Base-by-base conservation (phyloP, 2,113 vertebrate genomes). In the Aplodontia rufa region DNA sequence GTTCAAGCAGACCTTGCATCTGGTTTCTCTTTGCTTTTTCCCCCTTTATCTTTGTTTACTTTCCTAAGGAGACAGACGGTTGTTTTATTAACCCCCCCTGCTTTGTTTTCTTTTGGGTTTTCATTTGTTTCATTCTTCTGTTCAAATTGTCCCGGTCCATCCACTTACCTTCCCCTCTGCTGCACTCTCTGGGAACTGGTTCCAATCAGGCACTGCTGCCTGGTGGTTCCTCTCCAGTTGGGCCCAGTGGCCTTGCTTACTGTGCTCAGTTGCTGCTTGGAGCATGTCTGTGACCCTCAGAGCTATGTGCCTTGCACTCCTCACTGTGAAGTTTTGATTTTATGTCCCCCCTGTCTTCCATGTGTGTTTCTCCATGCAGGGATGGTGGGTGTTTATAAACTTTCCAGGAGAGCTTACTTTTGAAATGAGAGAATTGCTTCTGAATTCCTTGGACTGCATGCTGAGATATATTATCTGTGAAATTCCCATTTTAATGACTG, bases 1-100 rank as follows among this genome's bases (percentile, higher is more conserved):
- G 16, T 80, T 51, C 35, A 84, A 84, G 96, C 97, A 95, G 87
- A 40, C 1, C 93, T 71, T 94, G 97, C 97, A 97, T 98, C 97
- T 98, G 98, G 93, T 98, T 98, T 97, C 96, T 95, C 71, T 98
- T 98, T 97, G 81, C 89, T 49, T 95, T 66, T 87, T 96, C 76
- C 90, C 84, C 62, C 91, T 94, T 94, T 93, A 93, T 91, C 86
- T 96, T 17, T 97, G 97, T 98, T 98, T 98, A 97, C 96, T 97
- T 98, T 98, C 97, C 81, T 28, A 90, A 97, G 97, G 83, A 97
- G 97, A 94, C 13, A 93, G 96, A 49, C 94, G 94, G 93, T 97
- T 95, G 79, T 97, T 98, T 97, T 97, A 97, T 96, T 95, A 96
- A 82, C 93, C 93, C 90, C 3, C 96, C 84, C 90, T 1, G 37